Conservation (phyloP, 2,888 invertebrate species). For the Tethea ocularis region DNA sequence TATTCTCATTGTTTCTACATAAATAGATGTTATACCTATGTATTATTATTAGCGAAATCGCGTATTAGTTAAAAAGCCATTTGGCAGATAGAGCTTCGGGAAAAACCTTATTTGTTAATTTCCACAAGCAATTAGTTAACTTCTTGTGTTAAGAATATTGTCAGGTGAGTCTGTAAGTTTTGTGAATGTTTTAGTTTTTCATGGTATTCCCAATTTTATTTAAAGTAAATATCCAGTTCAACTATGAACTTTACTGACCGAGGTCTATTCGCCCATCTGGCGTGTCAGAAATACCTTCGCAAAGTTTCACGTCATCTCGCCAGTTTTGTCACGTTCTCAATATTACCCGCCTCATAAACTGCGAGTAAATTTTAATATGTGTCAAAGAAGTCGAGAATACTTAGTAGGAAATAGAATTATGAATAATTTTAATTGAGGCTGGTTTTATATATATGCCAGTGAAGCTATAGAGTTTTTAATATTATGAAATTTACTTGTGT, state of each 20-base stretch:
- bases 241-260: constrained; percentile 1
- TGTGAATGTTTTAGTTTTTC: background rate
- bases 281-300: constrained; percentile 36
- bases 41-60: too few species aligned
- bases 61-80: too few species aligned
- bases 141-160: background rate
- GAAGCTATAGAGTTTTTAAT: background rate
- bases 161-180: background rate
- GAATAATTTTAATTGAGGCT: background rate
- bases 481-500: background rate
- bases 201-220: background rate
- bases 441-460: background rate
- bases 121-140: background rate
- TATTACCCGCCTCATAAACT: constrained; percentile 25
- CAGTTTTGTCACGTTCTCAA: constrained; percentile 40
- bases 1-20: too few species aligned
- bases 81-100: too few species aligned
- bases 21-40: too few species aligned
- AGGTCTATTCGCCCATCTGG: constrained; percentile 25
- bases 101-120: too few species aligned
- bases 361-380: background rate
- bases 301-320: constrained; percentile 32
- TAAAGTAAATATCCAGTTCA: background rate
- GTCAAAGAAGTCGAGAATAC: background rate
- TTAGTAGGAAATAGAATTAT: background rate